Evolutionary conservation across 2,113 vertebrate species (phyloP).

Genomic region (Furnarius figulus): DNA sequence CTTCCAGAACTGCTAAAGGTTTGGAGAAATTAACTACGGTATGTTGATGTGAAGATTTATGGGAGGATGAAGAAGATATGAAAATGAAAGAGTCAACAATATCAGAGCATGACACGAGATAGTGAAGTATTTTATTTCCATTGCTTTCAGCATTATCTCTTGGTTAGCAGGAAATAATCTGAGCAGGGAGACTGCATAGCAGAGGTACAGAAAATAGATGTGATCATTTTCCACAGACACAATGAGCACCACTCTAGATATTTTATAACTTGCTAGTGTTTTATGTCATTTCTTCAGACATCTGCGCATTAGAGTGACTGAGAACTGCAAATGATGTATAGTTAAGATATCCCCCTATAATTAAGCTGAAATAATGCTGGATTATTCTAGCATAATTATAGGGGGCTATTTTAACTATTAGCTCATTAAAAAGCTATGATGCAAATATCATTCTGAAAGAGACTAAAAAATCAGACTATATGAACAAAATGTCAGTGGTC

Average conservation of each 20-base stretch:
- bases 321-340: conserved; percentile 70
- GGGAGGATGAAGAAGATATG: not conserved
- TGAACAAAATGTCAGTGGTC: conserved; percentile 48
- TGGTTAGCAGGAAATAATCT: conserved; percentile 44
- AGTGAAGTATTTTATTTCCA: conserved; percentile 45
- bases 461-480: not conserved
- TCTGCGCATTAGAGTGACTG: conserved; percentile 66
- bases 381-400: conserved; percentile 72
- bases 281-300: conserved; percentile 72
- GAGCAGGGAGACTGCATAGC: conserved; percentile 9
- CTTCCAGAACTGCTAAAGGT: not conserved
- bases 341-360: conserved; percentile 69
- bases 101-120: not conserved
- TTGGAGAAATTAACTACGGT: conserved; percentile 22
- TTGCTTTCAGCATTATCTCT: conserved; percentile 29
- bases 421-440: conserved; percentile 73
- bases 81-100: conserved; percentile 24
- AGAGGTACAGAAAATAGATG: conserved; percentile 51
- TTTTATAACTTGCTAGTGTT: conserved; percentile 67
- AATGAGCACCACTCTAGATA: conserved; percentile 62
- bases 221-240: conserved; percentile 64
- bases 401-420: conserved; percentile 73
- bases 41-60: conserved; percentile 26
- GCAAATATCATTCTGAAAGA: conserved; percentile 57
- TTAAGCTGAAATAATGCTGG: conserved; percentile 69